phyloP scores from a whole-genome alignment of 2,797 vertebrate genomes.

The Betta splendens region DNA sequence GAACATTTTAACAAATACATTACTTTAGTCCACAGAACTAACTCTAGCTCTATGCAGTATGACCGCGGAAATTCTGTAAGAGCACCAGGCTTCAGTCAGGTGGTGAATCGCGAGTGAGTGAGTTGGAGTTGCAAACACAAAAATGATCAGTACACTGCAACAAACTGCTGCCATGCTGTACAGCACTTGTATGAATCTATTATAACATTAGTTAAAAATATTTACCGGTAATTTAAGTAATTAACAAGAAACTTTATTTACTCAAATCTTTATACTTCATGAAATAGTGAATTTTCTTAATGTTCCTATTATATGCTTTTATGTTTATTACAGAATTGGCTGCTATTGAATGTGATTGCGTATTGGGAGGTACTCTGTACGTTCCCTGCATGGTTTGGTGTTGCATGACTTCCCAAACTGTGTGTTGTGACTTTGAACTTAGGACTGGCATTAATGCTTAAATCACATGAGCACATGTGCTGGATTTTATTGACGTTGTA shows the following conservation, averaged over 20 bases:
- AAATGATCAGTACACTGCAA: no score
- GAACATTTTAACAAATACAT: slow-evolving; percentile 8
- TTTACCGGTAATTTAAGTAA: no score
- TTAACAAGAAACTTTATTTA: background rate
- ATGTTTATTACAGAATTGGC: slow-evolving; percentile 61
- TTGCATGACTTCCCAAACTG: slow-evolving; percentile 37
- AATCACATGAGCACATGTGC: slow-evolving; percentile 2
- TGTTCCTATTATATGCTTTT: slow-evolving; percentile 11
- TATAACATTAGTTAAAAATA: background rate
- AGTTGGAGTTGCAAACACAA: slow-evolving; percentile 45
- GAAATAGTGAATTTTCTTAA: background rate
- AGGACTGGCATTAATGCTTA: background rate
- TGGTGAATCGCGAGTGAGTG: slow-evolving; percentile 73
- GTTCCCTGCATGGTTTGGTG: slow-evolving; percentile 52
- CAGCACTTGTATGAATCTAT: background rate
- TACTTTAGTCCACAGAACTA: slow-evolving; percentile 20
- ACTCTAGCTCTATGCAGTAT: slow-evolving; percentile 3
- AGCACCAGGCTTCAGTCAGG: slow-evolving; percentile 64
- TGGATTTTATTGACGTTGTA: slow-evolving; percentile 11
- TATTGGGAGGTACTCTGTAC: slow-evolving; percentile 54
- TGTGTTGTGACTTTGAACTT: slow-evolving; percentile 14
- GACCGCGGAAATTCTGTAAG: slow-evolving; percentile 26
- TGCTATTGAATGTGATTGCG: slow-evolving; percentile 47
- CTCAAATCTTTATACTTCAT: background rate
- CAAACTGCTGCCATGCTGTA: no score